Evolutionary conservation across 92 coral and sea anemone species (phyloP), one percentile per base, ranked within the genome.

Genomic region (Chrysogorgia sp.): DNA sequence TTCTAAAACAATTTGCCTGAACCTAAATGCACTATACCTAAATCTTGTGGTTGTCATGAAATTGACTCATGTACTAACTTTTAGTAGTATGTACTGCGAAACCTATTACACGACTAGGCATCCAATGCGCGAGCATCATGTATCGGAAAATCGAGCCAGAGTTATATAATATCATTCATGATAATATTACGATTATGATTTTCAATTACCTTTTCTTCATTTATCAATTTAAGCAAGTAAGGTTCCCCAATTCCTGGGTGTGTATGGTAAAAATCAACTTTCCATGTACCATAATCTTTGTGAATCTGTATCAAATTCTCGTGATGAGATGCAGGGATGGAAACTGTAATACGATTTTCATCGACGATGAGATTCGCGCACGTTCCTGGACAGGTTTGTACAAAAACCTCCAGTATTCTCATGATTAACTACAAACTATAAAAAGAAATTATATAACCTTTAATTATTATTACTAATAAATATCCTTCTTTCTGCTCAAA

Each of bases 211-310:
- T 86, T 81, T 47, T 86, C 67, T 63, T 71, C 47, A 58, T 74
- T 86, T 41, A 82, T 81, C 81, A 86, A 45, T 30, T 40, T 59
- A 34, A 86, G 12, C 31, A 81, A 80, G 82, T 86, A 86, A 13
- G 89, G 86, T 66, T 81, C 74, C 69, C 89, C 89, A 66, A 81
- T 74, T 55, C 89, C 89, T 48, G 89, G 86, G 19, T 70, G 81
- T 58, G 56, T 12, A 62, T 77, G 89, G 24, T 43, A 53, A 30
- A 86, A 77, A 37, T 86, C 86, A 48, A 81, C 86, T 47, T 59
- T 81, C 89, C 89, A 86, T 65, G 48, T 59, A 7, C 61, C 63
- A 59, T 81, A 35, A 23, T 72, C 62, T 67, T 71, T 74, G 19
- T 64, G 70, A 52, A 81, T 56, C 70, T 77, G 68, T 52, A 86